These are phyloP conservation scores for Nematolebias whitei DNA, from an alignment of 2,113 vertebrate genomes.

Conservation along the genomic window DNA sequence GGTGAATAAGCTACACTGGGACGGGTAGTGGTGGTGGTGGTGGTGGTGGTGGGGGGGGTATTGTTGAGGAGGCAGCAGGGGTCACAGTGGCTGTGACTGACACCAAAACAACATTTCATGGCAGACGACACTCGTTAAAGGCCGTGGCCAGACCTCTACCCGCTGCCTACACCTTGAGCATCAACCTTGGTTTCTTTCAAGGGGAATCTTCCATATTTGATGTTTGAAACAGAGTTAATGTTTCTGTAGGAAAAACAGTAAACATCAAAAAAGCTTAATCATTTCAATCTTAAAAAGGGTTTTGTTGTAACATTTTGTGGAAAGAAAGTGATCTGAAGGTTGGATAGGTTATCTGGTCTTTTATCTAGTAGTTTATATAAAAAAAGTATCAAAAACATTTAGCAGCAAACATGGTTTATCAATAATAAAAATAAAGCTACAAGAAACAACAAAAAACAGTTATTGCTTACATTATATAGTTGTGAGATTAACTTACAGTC, in stretches of 20 bases:
- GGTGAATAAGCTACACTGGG: constrained; percentile 70
- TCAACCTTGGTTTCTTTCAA: constrained; percentile 12
- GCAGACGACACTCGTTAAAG: constrained; percentile 68
- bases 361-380: constrained; percentile 34
- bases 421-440: too few relatives aligned
- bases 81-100: constrained; percentile 77
- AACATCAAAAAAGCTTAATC: not conserved
- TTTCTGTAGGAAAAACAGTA: not conserved
- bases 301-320: too few relatives aligned
- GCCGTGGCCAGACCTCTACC: constrained; percentile 42
- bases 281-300: not conserved
- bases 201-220: not conserved
- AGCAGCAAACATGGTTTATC: too few relatives aligned
- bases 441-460: too few relatives aligned
- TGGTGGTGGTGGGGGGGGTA: constrained; percentile 60
- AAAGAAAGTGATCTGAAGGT: too few relatives aligned
- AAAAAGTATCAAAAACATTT: too few relatives aligned
- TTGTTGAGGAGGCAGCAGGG: constrained; percentile 76
- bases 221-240: not conserved
- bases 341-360: not conserved
- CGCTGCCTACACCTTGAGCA: constrained; percentile 58
- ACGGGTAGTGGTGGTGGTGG: not conserved
- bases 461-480: too few relatives aligned
- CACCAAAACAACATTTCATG: constrained; percentile 79
- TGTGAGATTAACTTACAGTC: too few relatives aligned